phyloP scores from a whole-genome alignment of 2,888 invertebrate genomes.

The Latrodectus hesperus region DNA sequence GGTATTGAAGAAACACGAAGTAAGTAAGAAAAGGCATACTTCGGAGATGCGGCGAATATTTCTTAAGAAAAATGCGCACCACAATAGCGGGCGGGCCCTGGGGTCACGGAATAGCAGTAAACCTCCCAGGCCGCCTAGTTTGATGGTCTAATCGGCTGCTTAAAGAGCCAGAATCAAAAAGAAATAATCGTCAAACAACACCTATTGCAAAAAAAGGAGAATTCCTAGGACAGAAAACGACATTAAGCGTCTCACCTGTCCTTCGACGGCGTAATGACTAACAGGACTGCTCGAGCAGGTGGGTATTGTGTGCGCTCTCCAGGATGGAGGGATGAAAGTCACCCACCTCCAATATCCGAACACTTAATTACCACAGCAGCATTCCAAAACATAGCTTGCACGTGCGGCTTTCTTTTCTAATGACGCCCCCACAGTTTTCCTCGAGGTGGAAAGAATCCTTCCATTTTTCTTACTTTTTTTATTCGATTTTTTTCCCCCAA shows the following conservation, averaged over 20 bases:
- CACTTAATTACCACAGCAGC: slow-evolving; percentile 66
- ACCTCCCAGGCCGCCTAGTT: slow-evolving; percentile 63
- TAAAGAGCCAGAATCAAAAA: slow-evolving; percentile 11
- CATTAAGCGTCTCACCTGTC: slow-evolving; percentile 68
- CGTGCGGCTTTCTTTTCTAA: slow-evolving; percentile 52
- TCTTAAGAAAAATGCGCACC: slow-evolving; percentile 25
- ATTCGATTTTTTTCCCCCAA: background rate
- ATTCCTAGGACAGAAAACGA: slow-evolving; percentile 45
- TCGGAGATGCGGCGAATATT: slow-evolving; percentile 27
- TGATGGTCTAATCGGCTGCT: slow-evolving; percentile 38
- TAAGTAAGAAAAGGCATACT: background rate
- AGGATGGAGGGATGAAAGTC: slow-evolving; percentile 21
- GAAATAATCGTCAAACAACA: slow-evolving; percentile 65
- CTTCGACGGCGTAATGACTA: slow-evolving; percentile 66
- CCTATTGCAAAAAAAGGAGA: slow-evolving; percentile 15
- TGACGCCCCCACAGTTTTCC: slow-evolving; percentile 64
- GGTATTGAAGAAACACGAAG: background rate
- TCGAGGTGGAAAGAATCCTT: slow-evolving; percentile 5
- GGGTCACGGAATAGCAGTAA: slow-evolving; percentile 63
- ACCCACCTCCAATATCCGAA: slow-evolving; percentile 52
- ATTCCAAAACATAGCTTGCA: slow-evolving; percentile 62
- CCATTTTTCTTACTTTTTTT: background rate
- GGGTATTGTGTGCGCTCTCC: slow-evolving; percentile 19
- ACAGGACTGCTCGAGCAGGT: slow-evolving; percentile 55
- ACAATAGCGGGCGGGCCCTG: slow-evolving; percentile 67